Percentiles rank a stretch among this genome's conserved stretches.
phyloP scores from a whole-genome alignment of 2,113 vertebrate species.

The Marmota flaviventris region DNA sequence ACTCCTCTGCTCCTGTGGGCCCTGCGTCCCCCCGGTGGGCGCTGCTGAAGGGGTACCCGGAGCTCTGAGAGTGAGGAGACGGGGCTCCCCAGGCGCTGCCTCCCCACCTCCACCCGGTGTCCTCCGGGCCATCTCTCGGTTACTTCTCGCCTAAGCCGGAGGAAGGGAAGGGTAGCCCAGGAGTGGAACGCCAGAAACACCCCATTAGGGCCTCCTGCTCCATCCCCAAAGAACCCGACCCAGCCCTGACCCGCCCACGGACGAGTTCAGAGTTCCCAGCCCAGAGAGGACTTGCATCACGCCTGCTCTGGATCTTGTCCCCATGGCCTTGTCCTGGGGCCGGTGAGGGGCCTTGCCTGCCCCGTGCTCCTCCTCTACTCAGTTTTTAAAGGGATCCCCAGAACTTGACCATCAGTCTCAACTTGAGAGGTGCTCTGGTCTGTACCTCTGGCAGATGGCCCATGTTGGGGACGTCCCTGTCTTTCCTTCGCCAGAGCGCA shows the following conservation, averaged over 20 bases:
- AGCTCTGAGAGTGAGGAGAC: neutral
- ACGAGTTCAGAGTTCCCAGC: neutral
- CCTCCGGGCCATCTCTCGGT: neutral
- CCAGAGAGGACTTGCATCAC: neutral
- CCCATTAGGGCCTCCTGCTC: neutral
- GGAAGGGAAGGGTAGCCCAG: neutral
- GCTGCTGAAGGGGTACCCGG: neutral
- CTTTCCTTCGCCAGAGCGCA: neutral
- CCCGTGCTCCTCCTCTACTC: neutral
- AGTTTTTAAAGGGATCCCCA: neutral
- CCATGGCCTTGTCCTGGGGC: neutral
- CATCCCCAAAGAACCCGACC: too few species aligned
- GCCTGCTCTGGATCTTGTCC: neutral
- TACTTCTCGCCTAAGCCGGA: neutral
- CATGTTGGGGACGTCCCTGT: neutral
- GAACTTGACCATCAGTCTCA: neutral
- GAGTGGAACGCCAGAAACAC: neutral
- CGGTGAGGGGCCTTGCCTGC: neutral
- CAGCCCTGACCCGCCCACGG: neutral
- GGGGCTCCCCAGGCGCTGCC: neutral
- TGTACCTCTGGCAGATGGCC: neutral
- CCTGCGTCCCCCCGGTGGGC: neutral
- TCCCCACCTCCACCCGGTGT: neutral
- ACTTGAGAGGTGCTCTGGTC: conserved; percentile 47
- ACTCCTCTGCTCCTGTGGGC: conserved; percentile 1